Conservation (phyloP, 35 echinoderm and acorn worm genomes). For the Ophioderma brevispina region DNA sequence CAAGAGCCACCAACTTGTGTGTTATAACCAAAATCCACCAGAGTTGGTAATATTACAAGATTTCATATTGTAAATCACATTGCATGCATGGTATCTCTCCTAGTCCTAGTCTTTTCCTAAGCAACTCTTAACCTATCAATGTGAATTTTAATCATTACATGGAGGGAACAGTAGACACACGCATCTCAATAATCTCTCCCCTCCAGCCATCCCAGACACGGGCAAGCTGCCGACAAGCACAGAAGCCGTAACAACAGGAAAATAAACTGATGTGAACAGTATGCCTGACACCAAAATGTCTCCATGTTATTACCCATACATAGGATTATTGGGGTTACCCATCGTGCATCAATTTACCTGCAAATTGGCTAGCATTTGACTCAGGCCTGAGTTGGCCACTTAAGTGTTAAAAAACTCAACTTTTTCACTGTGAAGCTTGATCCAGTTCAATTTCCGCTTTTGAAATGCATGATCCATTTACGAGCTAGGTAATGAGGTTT, state of each 20-base stretch:
- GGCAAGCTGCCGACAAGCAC: neutral
- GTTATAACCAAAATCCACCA: no score
- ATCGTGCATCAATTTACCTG: slow-evolving; percentile 4
- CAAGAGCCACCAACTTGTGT: no score
- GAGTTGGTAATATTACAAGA: no score
- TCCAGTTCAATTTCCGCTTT: neutral
- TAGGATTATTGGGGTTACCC: neutral
- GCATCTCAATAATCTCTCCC: neutral
- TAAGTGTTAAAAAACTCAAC: neutral
- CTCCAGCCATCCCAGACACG: neutral
- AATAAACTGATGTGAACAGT: neutral
- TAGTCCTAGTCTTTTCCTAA: no score
- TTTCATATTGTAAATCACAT: no score
- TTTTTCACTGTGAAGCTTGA: neutral
- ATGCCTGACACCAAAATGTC: neutral
- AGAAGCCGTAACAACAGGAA: slow-evolving; percentile 5
- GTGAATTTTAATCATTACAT: neutral
- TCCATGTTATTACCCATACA: neutral
- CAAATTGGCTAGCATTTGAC: neutral
- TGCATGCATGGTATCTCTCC: no score
- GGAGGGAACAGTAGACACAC: neutral
- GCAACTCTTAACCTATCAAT: neutral
- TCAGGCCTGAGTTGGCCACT: neutral
- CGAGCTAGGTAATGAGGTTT: neutral
- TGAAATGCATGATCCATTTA: neutral